Evolutionary conservation across 1,140 invertebrate genomes (phyloP).

Genomic region (Diploscapter pachys): DNA sequence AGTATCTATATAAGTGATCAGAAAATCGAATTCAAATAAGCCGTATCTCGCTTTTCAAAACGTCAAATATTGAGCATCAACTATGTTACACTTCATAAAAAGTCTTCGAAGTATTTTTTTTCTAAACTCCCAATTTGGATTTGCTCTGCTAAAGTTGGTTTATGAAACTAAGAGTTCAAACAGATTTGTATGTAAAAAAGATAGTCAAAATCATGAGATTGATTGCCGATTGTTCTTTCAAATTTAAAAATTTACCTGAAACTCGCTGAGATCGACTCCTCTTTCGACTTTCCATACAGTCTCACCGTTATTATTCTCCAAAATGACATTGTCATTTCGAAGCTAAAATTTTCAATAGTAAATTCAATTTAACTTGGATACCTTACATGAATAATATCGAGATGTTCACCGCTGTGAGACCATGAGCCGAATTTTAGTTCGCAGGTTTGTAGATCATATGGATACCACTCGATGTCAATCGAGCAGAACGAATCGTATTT

Average conservation of each 20-base stretch:
- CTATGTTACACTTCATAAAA: no score
- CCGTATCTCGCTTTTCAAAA: no score
- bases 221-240: background rate
- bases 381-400: constrained; percentile 64
- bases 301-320: constrained; percentile 37
- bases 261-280: constrained; percentile 89
- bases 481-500: constrained; percentile 52
- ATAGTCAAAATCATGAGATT: background rate
- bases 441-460: constrained; percentile 51
- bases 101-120: no score
- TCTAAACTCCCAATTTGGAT: background rate
- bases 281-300: constrained; percentile 46
- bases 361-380: constrained; percentile 4
- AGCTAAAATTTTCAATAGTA: constrained; percentile 38
- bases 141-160: background rate
- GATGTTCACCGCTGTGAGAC: constrained; percentile 93
- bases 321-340: constrained; percentile 39
- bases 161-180: background rate
- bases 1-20: no score
- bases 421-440: constrained; percentile 63
- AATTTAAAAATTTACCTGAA: constrained; percentile 66
- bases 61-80: no score
- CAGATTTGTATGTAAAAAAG: background rate
- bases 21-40: no score
- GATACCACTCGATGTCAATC: constrained; percentile 54